Evolutionary conservation across 2,797 vertebrate species (phyloP), one percentile per base, ranked within the genome.

Genomic region (Hydrophis major): DNA sequence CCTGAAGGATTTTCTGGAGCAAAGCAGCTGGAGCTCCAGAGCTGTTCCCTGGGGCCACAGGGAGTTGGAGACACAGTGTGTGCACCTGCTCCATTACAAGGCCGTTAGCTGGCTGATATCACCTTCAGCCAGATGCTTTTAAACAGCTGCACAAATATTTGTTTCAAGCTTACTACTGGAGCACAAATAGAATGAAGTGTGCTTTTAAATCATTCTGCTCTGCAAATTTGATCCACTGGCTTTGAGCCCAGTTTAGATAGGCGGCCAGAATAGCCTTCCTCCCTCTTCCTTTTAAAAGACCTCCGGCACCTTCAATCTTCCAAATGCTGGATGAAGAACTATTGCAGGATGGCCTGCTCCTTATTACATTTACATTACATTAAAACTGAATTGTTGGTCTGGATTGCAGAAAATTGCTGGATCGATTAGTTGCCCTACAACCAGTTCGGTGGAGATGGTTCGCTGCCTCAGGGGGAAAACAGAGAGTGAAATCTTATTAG

Each of bases 351-450:
- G 66, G 16, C 5, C n/a, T 69, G n/a, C 63, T 78, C 37, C 32
- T 78, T 22, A 22, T 78, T 78, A 74, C 32, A 8, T 16, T 37
- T 7, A 50, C 50, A 50, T 50, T 50, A 50, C 50, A 22, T 42
- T 42, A 42, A 78, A 42, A 78, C 18, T 78, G 32, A 78, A 42
- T 78, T 78, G 74, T 78, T 78, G 37, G 18, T 42, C 37, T 78
- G 74, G 74, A 42, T 69, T 93, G 20, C 55, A 94, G 91, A 90
- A 92, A 90, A 87, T 92, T 28, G 37, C 93, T 13, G 6, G 4
- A 18, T 13, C 86, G 3, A 86, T 91, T 55, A 86, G 91, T 11
- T 94, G 91, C 60, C 78, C 66, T 2, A 37, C 89, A 1, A 60
- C 56, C 83, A 61, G 20, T 14, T 92, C 91, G 2, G 32, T 28